A percentile compares a stretch with the other conserved stretches of the same genome.
Evolutionary conservation across 2,797 vertebrate genomes (phyloP).

Genomic region (Ctenopoma multispine): DNA sequence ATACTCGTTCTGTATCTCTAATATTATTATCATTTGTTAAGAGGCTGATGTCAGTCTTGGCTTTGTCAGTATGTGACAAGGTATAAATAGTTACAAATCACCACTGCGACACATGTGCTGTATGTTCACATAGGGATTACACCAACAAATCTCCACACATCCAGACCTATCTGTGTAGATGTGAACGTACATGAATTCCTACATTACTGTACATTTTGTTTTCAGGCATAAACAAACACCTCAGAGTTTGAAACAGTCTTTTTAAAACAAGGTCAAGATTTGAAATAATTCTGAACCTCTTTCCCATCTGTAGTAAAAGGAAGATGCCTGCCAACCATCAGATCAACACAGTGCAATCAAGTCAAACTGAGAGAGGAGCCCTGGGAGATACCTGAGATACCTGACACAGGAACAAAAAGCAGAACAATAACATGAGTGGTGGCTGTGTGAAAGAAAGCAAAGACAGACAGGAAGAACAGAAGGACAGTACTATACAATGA

Average conservation of each 20-base stretch:
- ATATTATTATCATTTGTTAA: conserved; percentile 40
- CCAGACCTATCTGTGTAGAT: background rate
- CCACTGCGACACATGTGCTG: conserved; percentile 18
- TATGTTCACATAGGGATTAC: conserved; percentile 1
- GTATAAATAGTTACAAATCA: conserved; percentile 66
- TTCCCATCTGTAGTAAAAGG: background rate
- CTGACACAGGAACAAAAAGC: conserved; percentile 17
- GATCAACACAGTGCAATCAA: conserved; percentile 28
- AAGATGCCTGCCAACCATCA: conserved; percentile 37
- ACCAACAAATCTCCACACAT: background rate
- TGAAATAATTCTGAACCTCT: conserved; percentile 10
- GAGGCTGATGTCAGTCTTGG: conserved; percentile 35
- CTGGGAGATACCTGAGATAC: conserved; percentile 38
- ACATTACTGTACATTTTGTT: too few relatives aligned
- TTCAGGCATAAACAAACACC: background rate
- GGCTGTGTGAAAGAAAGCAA: background rate
- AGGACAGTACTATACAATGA: background rate
- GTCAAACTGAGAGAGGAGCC: conserved; percentile 9
- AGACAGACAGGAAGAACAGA: background rate
- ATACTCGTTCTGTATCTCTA: conserved; percentile 19
- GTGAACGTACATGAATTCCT: too few relatives aligned
- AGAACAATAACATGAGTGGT: background rate
- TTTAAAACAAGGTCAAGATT: background rate
- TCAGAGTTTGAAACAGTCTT: background rate
- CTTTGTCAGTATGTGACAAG: conserved; percentile 44